Evolutionary conservation across 2,888 invertebrate genomes (phyloP).

Genomic region (Tinea semifulvella): DNA sequence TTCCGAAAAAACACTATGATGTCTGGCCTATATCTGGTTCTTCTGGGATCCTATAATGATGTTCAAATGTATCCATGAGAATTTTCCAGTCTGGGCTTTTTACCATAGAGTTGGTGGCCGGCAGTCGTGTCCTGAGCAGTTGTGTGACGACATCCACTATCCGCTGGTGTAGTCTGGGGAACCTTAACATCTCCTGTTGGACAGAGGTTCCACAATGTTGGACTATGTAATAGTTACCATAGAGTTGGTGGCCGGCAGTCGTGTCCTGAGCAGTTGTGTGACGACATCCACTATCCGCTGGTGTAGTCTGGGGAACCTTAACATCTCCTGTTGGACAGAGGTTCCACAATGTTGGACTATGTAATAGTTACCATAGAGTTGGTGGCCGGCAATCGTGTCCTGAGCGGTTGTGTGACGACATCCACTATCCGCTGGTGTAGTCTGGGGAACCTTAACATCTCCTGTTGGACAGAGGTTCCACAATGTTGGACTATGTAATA

Average conservation of each 20-base stretch:
- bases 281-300: too few species aligned
- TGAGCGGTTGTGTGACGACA: conserved; percentile 88
- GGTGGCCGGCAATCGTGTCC: conserved; percentile 91
- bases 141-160: conserved; percentile 99
- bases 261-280: conserved; percentile 87
- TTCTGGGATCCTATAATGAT: too few species aligned
- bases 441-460: conserved; percentile 96
- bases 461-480: conserved; percentile 96
- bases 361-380: conserved; percentile 83
- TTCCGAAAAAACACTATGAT: too few species aligned
- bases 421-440: conserved; percentile 95
- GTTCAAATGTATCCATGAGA: too few species aligned
- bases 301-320: conserved; percentile 94
- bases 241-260: conserved; percentile 93
- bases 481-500: conserved; percentile 99
- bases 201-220: conserved; percentile 98
- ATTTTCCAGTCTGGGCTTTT: too few species aligned
- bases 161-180: conserved; percentile 96
- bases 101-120: conserved; percentile 95
- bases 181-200: conserved; percentile 96
- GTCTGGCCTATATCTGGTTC: too few species aligned
- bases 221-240: conserved; percentile 99
- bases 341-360: conserved; percentile 99
- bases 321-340: conserved; percentile 97
- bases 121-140: conserved; percentile 88